Evolutionary conservation across 2,797 vertebrate genomes (phyloP).

Genomic region (Mormyrops boulengeri): DNA sequence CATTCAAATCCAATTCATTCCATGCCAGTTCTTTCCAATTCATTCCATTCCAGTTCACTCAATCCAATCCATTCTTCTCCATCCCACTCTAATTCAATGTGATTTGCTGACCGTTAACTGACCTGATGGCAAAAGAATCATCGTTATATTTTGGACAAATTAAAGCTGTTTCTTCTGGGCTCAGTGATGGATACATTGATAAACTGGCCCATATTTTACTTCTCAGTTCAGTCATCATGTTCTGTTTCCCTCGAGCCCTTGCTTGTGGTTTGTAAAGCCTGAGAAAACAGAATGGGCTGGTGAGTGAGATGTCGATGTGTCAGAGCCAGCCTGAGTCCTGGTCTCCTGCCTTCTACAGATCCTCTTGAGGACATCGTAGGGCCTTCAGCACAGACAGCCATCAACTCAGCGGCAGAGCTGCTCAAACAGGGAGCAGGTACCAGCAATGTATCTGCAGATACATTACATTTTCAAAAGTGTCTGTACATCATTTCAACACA

Average conservation of each 20-base stretch:
- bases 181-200: background rate
- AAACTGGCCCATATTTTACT: background rate
- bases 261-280: background rate
- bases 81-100: background rate
- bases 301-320: background rate
- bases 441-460: background rate
- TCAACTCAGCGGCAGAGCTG: slow-evolving; percentile 86
- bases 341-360: slow-evolving; percentile 58
- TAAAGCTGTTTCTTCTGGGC: background rate
- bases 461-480: background rate
- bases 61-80: background rate
- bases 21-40: background rate
- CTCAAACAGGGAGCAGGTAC: slow-evolving; percentile 91
- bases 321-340: background rate
- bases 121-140: background rate
- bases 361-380: slow-evolving; percentile 75
- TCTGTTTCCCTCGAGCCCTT: background rate
- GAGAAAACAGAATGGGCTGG: background rate
- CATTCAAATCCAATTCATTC: background rate
- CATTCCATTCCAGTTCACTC: background rate
- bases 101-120: background rate
- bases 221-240: background rate
- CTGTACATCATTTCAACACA: background rate
- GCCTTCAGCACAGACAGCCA: slow-evolving; percentile 65
- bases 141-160: background rate